Evolutionary conservation across 2,797 vertebrate species (phyloP).

Genomic region (Taeniopygia guttata): DNA sequence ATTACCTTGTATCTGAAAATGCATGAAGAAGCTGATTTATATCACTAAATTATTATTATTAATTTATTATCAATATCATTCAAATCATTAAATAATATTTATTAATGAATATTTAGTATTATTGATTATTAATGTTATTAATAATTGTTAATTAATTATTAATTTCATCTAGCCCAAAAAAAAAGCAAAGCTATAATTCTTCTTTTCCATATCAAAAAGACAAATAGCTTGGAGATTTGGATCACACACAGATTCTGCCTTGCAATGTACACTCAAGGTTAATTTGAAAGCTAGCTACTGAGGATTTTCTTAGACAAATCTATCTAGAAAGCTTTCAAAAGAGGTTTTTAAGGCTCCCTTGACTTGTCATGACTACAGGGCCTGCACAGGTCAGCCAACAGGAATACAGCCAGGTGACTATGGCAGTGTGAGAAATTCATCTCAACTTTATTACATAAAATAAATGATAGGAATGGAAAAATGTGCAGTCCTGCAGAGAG

Average conservation of each 20-base stretch:
- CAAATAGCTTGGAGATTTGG: not conserved
- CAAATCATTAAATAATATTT: too few species aligned
- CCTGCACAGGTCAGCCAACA: not conserved
- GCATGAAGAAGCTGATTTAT: not conserved
- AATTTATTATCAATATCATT: too few species aligned
- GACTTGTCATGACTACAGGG: not conserved
- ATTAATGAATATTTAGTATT: too few species aligned
- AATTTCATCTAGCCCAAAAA: not conserved
- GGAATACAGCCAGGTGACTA: not conserved
- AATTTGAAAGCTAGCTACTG: not conserved
- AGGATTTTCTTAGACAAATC: not conserved
- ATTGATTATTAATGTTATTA: too few species aligned
- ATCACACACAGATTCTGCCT: not conserved
- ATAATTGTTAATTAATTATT: not conserved
- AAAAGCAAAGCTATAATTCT: not conserved
- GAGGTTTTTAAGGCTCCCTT: not conserved
- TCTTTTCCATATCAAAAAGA: not conserved
- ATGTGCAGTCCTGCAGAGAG: not conserved
- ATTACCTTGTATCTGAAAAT: not conserved
- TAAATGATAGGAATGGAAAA: not conserved
- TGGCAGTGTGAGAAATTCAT: not conserved
- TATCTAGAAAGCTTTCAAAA: not conserved
- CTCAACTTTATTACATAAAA: not conserved
- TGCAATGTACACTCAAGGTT: not conserved
- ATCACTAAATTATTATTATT: not conserved